Evolutionary conservation across 1,140 invertebrate genomes (phyloP).

Genomic region (Tetraneura akinire): DNA sequence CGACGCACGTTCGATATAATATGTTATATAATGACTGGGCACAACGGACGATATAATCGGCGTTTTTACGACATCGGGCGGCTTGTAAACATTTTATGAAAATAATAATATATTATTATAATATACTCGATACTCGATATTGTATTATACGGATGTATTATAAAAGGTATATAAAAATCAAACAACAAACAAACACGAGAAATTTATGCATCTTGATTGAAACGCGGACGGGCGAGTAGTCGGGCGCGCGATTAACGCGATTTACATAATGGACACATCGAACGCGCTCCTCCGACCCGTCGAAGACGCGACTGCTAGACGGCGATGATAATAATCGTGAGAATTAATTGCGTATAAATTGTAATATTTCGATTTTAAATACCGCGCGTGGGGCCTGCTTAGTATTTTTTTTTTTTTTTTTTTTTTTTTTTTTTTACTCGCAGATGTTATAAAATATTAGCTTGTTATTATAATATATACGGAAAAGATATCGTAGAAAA

Average conservation of each 20-base stretch:
- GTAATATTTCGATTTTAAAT: constrained; percentile 46
- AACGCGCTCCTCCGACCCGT: not conserved
- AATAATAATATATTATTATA: too few species aligned
- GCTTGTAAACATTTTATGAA: constrained; percentile 43
- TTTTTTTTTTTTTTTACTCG: not conserved
- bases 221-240: constrained; percentile 41
- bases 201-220: constrained; percentile 43
- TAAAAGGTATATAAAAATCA: too few species aligned
- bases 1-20: not conserved
- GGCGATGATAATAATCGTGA: constrained; percentile 40
- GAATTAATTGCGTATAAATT: constrained; percentile 43
- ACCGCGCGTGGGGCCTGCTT: constrained; percentile 2
- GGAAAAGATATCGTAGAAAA: too few species aligned
- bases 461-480: not conserved
- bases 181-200: constrained; percentile 5
- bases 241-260: constrained; percentile 40
- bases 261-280: constrained; percentile 21
- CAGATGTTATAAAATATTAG: not conserved
- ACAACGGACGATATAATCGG: constrained; percentile 27
- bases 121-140: too few species aligned
- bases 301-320: constrained; percentile 8
- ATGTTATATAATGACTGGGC: too few species aligned
- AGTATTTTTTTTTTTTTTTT: not conserved
- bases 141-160: too few species aligned
- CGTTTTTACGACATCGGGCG: constrained; percentile 39